A percentile compares a stretch with the other conserved stretches of the same genome.
These are phyloP conservation scores for Orthosia incerta DNA, from an alignment of 2,888 invertebrate genomes.

Conservation along the genomic window DNA sequence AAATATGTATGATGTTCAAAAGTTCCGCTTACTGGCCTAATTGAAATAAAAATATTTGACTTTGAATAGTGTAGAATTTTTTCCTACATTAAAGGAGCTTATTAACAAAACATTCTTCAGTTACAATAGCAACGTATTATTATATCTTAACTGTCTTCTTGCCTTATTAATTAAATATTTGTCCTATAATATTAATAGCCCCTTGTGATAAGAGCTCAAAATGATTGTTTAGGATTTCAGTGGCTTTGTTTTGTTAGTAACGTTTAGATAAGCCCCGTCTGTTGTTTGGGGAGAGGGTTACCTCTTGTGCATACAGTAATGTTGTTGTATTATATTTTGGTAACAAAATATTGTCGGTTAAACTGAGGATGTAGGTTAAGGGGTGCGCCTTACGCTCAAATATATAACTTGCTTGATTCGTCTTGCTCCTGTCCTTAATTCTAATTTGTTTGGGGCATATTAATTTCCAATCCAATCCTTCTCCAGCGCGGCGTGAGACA, in stretches of 20 bases:
- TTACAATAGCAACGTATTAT: background rate
- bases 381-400: too few species aligned
- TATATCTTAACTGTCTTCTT: background rate
- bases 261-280: constrained; percentile 3
- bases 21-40: too few species aligned
- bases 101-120: background rate
- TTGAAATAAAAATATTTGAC: too few species aligned
- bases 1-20: too few species aligned
- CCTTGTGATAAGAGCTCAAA: background rate
- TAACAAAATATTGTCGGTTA: too few species aligned
- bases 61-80: too few species aligned
- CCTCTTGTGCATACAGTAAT: background rate
- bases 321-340: background rate
- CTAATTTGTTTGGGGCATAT: too few species aligned
- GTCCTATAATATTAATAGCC: constrained; percentile 14
- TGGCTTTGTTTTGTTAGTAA: constrained; percentile 8
- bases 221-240: constrained; percentile 29
- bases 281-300: constrained; percentile 15
- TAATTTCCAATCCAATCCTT: too few species aligned
- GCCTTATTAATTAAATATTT: constrained; percentile 9
- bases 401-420: too few species aligned
- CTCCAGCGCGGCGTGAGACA: too few species aligned
- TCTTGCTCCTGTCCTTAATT: too few species aligned
- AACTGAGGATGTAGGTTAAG: too few species aligned
- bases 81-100: background rate